phyloP scores from a whole-genome alignment of 2,113 vertebrate genomes.

The Orcinus orca region DNA sequence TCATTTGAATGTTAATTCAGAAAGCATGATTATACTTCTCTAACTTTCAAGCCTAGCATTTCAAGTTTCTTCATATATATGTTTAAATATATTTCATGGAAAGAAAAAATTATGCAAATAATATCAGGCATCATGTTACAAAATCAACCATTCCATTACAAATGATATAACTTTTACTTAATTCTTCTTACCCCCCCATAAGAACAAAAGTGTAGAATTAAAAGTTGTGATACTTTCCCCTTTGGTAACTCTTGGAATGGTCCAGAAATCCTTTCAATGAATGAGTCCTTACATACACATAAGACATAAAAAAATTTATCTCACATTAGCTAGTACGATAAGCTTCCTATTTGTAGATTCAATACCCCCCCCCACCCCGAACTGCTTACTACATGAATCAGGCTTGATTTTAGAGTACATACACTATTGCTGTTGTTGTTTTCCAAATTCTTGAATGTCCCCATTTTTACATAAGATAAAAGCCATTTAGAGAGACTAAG shows the following conservation, averaged over 20 bases:
- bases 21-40: neutral
- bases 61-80: neutral
- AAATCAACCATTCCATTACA: constrained; percentile 3
- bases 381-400: neutral
- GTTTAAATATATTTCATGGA: neutral
- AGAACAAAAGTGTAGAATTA: neutral
- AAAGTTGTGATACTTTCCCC: neutral
- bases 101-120: neutral
- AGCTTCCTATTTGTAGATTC: neutral
- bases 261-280: neutral
- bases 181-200: neutral
- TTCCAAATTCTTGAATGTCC: neutral
- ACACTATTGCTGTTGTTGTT: neutral
- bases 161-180: neutral
- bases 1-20: neutral
- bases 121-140: neutral
- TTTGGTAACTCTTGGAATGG: neutral
- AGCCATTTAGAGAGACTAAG: neutral
- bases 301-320: neutral
- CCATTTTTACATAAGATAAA: neutral
- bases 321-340: neutral
- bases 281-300: neutral
- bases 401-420: neutral
- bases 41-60: neutral
- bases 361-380: neutral